Base-by-base conservation (phyloP, 64 coral and sea anemone genomes). In the Stylophora pistillata region DNA sequence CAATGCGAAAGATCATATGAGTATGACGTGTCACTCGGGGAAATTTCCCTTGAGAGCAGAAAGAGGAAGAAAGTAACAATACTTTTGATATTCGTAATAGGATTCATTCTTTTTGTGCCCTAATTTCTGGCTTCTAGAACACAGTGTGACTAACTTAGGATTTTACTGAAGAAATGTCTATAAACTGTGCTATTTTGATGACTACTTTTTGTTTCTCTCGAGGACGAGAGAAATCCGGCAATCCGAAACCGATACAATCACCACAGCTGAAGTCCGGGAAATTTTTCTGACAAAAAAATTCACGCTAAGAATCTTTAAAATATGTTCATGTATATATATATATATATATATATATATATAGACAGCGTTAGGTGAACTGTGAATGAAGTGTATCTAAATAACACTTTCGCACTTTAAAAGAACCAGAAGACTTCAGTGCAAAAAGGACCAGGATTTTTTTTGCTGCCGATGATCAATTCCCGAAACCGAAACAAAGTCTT, bases 161-260 rank as follows among this genome's bases (percentile, higher is more conserved):
- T 72, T n/a, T n/a, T 72, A 72, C 17, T 72, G 6, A 14, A 21
- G 63, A 66, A 66, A 13, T 66, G 16, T 66, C 63, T 66, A 25
- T 21, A 29, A 72, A 72, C 21, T 26, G 69, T 72, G 30, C 69
- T 27, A 72, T 72, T 72, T 72, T 72, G 69, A 72, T 72, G 69
- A 72, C 26, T 31, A 72, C 0, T 30, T 72, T 72, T 72, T 72
- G 25, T 10, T 72, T 72, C 26, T 20, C 25, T n/a, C 26, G 27
- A 72, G n/a, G 21, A 28, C 26, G n/a, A 72, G 69, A 3, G n/a
- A n/a, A n/a, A n/a, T n/a, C n/a, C 69, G 21, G 69, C n/a, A 72
- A 72, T 72, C n/a, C 69, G 69, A 72, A 72, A 72, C 69, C 69
- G 69, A 72, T 26, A 72, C 21, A 28, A 25, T 25, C 18, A 21